Percentiles rank a stretch among this genome's conserved stretches.
phyloP scores from a whole-genome alignment of 2,888 invertebrate species.

The Sialis lutaria region DNA sequence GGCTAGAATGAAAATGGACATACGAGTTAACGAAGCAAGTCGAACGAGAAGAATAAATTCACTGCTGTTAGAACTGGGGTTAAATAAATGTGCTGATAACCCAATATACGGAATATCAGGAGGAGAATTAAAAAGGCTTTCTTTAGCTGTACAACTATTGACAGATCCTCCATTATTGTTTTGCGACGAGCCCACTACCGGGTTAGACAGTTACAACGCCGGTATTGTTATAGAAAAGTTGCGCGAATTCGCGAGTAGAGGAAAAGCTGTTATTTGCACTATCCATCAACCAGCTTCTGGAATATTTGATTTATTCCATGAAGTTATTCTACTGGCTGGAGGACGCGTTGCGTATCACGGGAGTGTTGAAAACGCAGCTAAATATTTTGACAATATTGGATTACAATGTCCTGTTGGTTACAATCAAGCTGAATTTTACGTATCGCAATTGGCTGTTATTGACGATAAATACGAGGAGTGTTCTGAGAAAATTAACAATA shows the following conservation, averaged over 20 bases:
- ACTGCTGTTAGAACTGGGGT: constrained; percentile 46
- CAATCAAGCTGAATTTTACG: constrained; percentile 76
- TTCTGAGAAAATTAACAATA: constrained; percentile 18
- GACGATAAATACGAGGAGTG: constrained; percentile 30
- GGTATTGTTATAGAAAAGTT: constrained; percentile 58
- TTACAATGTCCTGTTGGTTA: constrained; percentile 54
- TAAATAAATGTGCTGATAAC: constrained; percentile 52
- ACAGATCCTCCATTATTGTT: constrained; percentile 79
- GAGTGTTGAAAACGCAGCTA: constrained; percentile 43
- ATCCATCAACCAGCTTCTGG: constrained; percentile 87
- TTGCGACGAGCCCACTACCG: constrained; percentile 89
- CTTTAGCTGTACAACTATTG: constrained; percentile 71
- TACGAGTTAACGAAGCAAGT: constrained; percentile 24
- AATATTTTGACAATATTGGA: constrained; percentile 23
- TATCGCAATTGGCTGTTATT: constrained; percentile 38
- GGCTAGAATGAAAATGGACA: constrained; percentile 64
- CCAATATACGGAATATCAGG: constrained; percentile 66
- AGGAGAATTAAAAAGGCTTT: constrained; percentile 72
- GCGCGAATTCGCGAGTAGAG: constrained; percentile 40
- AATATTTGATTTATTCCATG: constrained; percentile 65
- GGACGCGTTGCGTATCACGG: constrained; percentile 70
- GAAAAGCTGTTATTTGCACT: constrained; percentile 69
- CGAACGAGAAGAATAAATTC: constrained; percentile 25
- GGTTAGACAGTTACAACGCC: constrained; percentile 80
- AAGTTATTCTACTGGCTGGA: constrained; percentile 56